These are phyloP conservation scores for Drosophila obscura DNA, from an alignment of 1,140 invertebrate species.

Conservation along the genomic window DNA sequence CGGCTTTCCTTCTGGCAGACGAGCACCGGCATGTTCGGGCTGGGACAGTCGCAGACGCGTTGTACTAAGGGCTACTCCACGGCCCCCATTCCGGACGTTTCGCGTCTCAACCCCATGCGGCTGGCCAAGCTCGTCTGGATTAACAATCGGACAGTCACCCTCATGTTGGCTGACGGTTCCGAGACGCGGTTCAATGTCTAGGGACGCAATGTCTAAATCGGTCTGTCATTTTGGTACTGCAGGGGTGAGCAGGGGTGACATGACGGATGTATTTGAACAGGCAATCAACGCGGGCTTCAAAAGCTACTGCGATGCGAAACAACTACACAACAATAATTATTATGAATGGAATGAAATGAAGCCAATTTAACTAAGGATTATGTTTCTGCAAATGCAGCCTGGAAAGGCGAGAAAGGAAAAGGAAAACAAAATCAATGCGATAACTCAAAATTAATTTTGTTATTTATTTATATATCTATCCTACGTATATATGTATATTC, in stretches of 20 bases:
- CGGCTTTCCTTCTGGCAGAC: slow-evolving; percentile 99
- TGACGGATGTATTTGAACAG: slow-evolving; percentile 22
- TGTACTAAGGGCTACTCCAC: slow-evolving; percentile 97
- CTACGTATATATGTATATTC: slow-evolving; percentile 30
- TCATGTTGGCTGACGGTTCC: slow-evolving; percentile 96
- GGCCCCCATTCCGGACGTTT: slow-evolving; percentile 94
- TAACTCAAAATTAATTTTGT: slow-evolving; percentile 34
- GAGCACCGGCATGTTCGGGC: slow-evolving; percentile 93
- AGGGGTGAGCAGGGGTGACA: neutral
- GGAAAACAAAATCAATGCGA: slow-evolving; percentile 11
- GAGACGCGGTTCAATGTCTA: slow-evolving; percentile 96
- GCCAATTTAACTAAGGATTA: slow-evolving; percentile 13
- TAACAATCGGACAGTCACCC: slow-evolving; percentile 94
- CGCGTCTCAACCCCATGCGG: slow-evolving; percentile 93
- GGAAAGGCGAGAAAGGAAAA: neutral
- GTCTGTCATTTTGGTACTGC: too few relatives aligned
- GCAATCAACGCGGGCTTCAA: slow-evolving; percentile 69
- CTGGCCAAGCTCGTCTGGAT: slow-evolving; percentile 96
- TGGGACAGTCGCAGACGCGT: slow-evolving; percentile 95
- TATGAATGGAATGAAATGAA: slow-evolving; percentile 11
- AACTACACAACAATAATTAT: slow-evolving; percentile 54
- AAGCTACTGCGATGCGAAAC: slow-evolving; percentile 50
- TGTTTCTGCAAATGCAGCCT: neutral
- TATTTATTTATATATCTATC: slow-evolving; percentile 48
- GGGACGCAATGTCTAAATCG: neutral